Evolutionary conservation across 2,113 vertebrate species (phyloP), one percentile per base, ranked within the genome.

Genomic region (Edolisoma coerulescens): DNA sequence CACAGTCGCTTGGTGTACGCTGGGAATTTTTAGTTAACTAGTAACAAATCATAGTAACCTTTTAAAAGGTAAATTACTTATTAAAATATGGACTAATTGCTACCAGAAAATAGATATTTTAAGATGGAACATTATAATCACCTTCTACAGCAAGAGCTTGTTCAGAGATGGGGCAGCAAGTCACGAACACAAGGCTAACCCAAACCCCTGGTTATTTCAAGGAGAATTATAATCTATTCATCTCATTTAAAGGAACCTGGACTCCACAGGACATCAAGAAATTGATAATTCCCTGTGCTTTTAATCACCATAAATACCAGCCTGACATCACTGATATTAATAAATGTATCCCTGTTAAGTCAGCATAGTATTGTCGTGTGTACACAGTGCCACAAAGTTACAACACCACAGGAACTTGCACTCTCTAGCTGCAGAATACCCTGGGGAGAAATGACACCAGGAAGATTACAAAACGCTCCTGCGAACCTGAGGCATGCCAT

Each of bases 341-440:
- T 79, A 16, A 84, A 67, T n/a, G 81, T 94, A 91, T 96, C 93
- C 73, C 80, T 81, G 81, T 87, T 63, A 75, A 87, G 94, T 94
- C 93, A 95, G 91, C 68, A 59, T 3, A 42, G 80, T 7, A 35
- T 19, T 84, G 92, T 84, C 88, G 35, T 84, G 82, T 68, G 94
- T 49, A 85, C 90, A 84, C 74, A 64, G 90, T 60, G 93, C 61
- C 86, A 41, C 87, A 73, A 44, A 89, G 93, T 97, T 97, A 97
- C 95, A 89, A 61, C 96, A 96, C 74, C 74, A 68, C 94, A 81
- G 80, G 95, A 90, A 96, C 86, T 96, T 93, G 93, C 91, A 75
- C 95, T 95, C 95, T 84, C 75, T 65, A 94, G 91, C 32, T 87
- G 90, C 63, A 90, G 89, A 83, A 79, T 76, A 69, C 95, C 92